Conservation (phyloP, 2,888 invertebrate genomes). For the Trimorus sp. region DNA sequence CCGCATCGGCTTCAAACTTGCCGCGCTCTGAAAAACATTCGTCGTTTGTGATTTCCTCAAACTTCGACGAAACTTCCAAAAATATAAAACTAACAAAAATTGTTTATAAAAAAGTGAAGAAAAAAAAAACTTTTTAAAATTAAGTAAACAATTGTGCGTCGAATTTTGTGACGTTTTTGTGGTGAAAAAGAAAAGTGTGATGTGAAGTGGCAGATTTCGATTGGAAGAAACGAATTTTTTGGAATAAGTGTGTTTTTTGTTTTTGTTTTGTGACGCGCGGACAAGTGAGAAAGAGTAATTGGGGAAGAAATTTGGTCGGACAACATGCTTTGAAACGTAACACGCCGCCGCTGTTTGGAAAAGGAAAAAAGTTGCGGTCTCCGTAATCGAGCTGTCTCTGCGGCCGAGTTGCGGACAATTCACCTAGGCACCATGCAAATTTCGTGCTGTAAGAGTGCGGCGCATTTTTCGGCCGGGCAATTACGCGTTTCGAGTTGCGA, state of each 20-base stretch:
- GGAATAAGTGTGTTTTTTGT: too few relatives aligned
- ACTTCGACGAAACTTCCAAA: background rate
- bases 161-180: too few relatives aligned
- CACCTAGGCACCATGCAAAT: constrained; percentile 51
- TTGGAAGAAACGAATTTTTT: too few relatives aligned
- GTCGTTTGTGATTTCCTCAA: background rate
- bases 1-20: constrained; percentile 53
- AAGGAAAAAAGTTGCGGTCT: constrained; percentile 32
- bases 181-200: too few relatives aligned
- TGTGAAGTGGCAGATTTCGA: too few relatives aligned
- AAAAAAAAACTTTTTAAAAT: too few relatives aligned
- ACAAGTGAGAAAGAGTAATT: constrained; percentile 35
- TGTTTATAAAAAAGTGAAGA: too few relatives aligned
- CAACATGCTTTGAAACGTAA: constrained; percentile 41
- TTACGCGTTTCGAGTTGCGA: constrained; percentile 36
- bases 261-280: background rate
- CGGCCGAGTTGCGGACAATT: constrained; percentile 41
- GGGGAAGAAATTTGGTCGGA: constrained; percentile 43
- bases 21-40: constrained; percentile 13
- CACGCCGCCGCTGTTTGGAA: constrained; percentile 35
- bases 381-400: constrained; percentile 51
- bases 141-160: too few relatives aligned
- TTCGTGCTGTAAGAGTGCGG: constrained; percentile 38
- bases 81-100: background rate
- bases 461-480: background rate